A percentile compares a stretch with the other conserved stretches of the same genome.
phyloP scores from a whole-genome alignment of 2,113 vertebrate species.

The Cebidichthys violaceus region DNA sequence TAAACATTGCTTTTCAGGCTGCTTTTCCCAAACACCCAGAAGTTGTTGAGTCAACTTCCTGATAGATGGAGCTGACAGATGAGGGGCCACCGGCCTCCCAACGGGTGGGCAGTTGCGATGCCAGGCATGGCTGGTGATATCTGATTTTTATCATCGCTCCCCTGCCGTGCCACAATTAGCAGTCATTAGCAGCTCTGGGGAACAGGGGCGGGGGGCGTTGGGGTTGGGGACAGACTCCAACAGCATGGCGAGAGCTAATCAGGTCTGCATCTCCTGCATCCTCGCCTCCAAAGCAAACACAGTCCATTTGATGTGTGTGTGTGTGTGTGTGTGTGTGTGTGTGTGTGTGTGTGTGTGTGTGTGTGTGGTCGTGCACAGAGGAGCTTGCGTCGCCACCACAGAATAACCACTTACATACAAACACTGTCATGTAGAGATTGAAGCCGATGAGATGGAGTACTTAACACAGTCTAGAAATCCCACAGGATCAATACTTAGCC shows the following conservation, averaged over 20 bases:
- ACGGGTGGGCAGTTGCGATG: constrained; percentile 34
- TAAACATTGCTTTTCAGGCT: constrained; percentile 42
- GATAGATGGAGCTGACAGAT: constrained; percentile 58
- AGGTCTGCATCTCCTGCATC: constrained; percentile 48
- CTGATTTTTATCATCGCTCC: constrained; percentile 61
- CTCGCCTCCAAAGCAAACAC: constrained; percentile 34
- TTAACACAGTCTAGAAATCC: constrained; percentile 71
- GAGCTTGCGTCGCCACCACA: neutral
- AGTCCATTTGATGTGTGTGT: constrained; percentile 35
- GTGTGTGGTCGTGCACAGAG: constrained; percentile 10
- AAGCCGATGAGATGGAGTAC: constrained; percentile 61
- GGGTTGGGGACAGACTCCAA: constrained; percentile 51
- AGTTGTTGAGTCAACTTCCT: constrained; percentile 59
- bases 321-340: constrained; percentile 10
- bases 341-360: constrained; percentile 25
- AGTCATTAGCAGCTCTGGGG: constrained; percentile 79
- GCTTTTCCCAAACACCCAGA: constrained; percentile 51
- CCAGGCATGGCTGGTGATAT: constrained; percentile 63
- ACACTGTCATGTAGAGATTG: constrained; percentile 57
- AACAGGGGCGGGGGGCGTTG: constrained; percentile 25
- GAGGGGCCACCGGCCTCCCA: constrained; percentile 62
- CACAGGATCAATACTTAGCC: constrained; percentile 67
- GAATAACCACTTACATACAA: constrained; percentile 25
- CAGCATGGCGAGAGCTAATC: constrained; percentile 64
- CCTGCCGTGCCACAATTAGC: constrained; percentile 79